A percentile compares a stretch with the other conserved stretches of the same genome.
Conservation (phyloP, 2,888 invertebrate species). For the Cataglyphis albicans region DNA sequence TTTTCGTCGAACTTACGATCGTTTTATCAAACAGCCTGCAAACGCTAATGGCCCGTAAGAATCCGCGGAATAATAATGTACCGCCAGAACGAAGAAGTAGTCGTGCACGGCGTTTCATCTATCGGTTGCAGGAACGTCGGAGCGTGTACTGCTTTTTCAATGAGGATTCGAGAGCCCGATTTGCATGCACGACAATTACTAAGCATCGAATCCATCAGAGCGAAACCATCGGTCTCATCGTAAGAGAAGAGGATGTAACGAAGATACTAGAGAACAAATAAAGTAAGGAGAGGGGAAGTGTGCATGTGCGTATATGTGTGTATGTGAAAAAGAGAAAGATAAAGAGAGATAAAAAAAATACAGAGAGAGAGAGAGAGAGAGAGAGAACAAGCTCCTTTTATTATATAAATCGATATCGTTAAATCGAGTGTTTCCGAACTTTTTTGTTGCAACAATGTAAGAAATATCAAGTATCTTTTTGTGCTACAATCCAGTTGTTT, state of each 20-base stretch:
- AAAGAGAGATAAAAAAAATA: background rate
- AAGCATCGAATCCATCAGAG: conserved; percentile 41
- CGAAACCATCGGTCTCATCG: conserved; percentile 11
- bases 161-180: conserved; percentile 44
- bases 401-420: conserved; percentile 26
- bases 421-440: conserved; percentile 34
- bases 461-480: conserved; percentile 14
- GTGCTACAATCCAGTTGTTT: background rate
- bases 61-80: conserved; percentile 61
- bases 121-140: conserved; percentile 31
- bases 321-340: background rate
- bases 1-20: conserved; percentile 55
- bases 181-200: conserved; percentile 56
- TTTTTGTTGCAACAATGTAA: background rate
- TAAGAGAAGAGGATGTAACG: conserved; percentile 16
- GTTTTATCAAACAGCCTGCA: conserved; percentile 58
- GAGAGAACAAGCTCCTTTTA: conserved; percentile 17
- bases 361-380: conserved; percentile 3
- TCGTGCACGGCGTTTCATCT: conserved; percentile 15
- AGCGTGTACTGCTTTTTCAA: conserved; percentile 51
- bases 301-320: background rate
- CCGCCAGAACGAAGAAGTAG: conserved; percentile 1
- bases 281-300: background rate
- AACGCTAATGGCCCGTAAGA: conserved; percentile 61
- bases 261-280: conserved; percentile 43